phyloP scores from a whole-genome alignment of 2,797 vertebrate genomes.

The Sebastolobus alascanus region DNA sequence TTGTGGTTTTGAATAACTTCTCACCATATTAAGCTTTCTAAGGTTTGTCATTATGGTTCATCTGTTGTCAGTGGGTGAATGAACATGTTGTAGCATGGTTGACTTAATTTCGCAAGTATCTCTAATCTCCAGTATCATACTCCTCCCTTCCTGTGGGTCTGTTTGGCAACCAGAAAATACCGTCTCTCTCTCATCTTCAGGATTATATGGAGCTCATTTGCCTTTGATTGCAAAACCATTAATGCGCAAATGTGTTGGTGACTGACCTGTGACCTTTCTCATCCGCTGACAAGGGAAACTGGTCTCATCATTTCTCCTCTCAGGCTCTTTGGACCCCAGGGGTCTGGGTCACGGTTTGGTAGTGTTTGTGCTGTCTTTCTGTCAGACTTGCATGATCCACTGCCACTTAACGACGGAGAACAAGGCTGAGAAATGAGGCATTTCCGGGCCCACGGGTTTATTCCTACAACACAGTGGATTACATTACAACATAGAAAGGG shows the following conservation, averaged over 20 bases:
- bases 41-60: slow-evolving; percentile 56
- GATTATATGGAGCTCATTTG: slow-evolving; percentile 60
- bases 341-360: slow-evolving; percentile 76
- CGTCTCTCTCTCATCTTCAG: slow-evolving; percentile 61
- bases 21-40: slow-evolving; percentile 42
- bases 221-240: slow-evolving; percentile 72
- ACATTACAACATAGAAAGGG: slow-evolving; percentile 64
- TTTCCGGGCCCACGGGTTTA: slow-evolving; percentile 78
- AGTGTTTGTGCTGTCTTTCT: slow-evolving; percentile 72
- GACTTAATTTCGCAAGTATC: slow-evolving; percentile 65
- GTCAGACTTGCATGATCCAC: slow-evolving; percentile 76
- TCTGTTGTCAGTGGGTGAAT: slow-evolving; percentile 60
- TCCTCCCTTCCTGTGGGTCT: slow-evolving; percentile 49
- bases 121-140: slow-evolving; percentile 47
- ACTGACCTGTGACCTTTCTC: slow-evolving; percentile 72
- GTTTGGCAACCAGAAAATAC: slow-evolving; percentile 68
- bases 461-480: slow-evolving; percentile 71
- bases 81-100: slow-evolving; percentile 60
- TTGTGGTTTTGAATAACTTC: slow-evolving; percentile 54
- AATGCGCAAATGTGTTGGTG: slow-evolving; percentile 50
- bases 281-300: slow-evolving; percentile 57
- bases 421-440: slow-evolving; percentile 78
- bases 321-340: slow-evolving; percentile 77
- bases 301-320: slow-evolving; percentile 70
- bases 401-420: slow-evolving; percentile 78